Evolutionary conservation across 2,888 invertebrate species (phyloP), one percentile per base, ranked within the genome.

Genomic region (Eucera pruinosa): DNA sequence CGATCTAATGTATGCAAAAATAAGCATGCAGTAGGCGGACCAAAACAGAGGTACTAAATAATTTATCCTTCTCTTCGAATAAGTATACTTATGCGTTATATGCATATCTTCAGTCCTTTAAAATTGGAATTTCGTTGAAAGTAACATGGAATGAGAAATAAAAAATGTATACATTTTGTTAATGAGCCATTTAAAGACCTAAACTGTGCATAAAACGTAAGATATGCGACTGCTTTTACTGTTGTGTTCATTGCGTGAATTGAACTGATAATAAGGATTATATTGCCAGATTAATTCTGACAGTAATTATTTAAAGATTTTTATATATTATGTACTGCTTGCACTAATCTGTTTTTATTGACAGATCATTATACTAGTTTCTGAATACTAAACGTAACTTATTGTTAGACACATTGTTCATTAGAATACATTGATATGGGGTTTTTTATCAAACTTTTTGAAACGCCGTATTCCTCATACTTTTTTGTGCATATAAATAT

Each of bases 21-120:
- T 52, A 23, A 66, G 11, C 45, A 30, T 71, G 23, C 48, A 48
- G 43, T 74, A 79, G 61, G 47, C 54, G 81, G 82, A 84, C 79
- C 72, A 79, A 84, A 9, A 47, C 7, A 43, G 30, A 57, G 25
- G 11, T 62, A 73, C 11, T 36, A 66, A 70, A 61, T 70, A 58
- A 60, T 27, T 58, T 57, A 30, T 41, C 20, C 36, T 45, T 27
- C 47, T 57, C 25, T 62, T 66, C 57, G 13, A 55, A 20, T 54
- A 33, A 15, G 5, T 73, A 9, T 50, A n/a, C n/a, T 23, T 25
- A 23, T 23, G 18, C 52, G 33, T 43, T 48, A 36, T 23, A 36
- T 33, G 23, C 11, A 25, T 4, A 67, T 55, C 6, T 36, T 39
- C 18, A 47, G 15, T 13, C 54, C 20, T 27, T 48, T 33, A n/a